phyloP scores from a whole-genome alignment of 2,113 vertebrate species.

The Syrmaticus mikado region DNA sequence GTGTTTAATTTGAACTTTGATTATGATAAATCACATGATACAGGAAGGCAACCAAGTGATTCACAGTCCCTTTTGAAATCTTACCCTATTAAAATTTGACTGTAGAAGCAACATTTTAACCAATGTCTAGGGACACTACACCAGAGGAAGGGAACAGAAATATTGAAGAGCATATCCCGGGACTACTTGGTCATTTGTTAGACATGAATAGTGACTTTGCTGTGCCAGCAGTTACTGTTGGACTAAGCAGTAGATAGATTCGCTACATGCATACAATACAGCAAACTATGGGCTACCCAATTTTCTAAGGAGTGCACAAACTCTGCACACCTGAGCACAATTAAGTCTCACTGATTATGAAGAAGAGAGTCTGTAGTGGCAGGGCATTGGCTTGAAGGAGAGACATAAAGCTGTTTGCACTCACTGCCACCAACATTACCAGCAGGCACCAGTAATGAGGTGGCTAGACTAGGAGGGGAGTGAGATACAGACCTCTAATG shows the following conservation, averaged over 20 bases:
- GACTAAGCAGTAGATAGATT: conserved; percentile 65
- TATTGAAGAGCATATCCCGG: not conserved
- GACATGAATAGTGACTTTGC: conserved; percentile 17
- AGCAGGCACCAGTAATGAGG: conserved; percentile 66
- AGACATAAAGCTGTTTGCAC: conserved; percentile 54
- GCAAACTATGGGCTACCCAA: conserved; percentile 55
- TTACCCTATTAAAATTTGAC: not conserved
- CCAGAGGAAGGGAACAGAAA: conserved; percentile 11
- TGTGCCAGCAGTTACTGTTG: conserved; percentile 46
- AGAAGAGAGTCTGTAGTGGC: conserved; percentile 47
- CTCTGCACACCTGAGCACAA: conserved; percentile 77
- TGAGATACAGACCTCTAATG: conserved; percentile 60
- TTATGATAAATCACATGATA: not conserved
- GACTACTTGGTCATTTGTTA: conserved; percentile 43
- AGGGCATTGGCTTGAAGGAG: conserved; percentile 24
- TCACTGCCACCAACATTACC: conserved; percentile 61
- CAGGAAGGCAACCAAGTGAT: not conserved
- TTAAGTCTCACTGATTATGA: conserved; percentile 69
- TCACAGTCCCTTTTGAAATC: not conserved
- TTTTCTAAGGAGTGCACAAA: conserved; percentile 71
- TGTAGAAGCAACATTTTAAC: not conserved
- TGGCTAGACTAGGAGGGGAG: conserved; percentile 58
- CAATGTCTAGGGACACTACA: not conserved
- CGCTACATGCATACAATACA: conserved; percentile 35
- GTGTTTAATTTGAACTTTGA: conserved; percentile 29